Conservation (phyloP, 2,888 invertebrate species). For the Drosophila kanekoi region DNA sequence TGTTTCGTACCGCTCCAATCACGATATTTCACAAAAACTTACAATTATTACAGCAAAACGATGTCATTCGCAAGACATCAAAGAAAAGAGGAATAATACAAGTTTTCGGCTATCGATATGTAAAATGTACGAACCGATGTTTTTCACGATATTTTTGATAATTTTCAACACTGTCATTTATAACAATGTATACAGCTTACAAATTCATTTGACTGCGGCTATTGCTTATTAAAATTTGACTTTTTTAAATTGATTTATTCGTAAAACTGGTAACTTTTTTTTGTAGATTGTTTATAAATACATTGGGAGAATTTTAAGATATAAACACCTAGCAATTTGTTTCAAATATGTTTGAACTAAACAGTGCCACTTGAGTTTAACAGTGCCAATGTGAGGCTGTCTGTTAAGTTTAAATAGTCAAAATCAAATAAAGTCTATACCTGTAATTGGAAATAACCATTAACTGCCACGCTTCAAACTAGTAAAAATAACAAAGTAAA, state of each 20-base stretch:
- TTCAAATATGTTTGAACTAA: neutral
- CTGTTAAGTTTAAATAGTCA: neutral
- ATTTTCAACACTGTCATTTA: conserved; percentile 18
- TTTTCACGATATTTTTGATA: conserved; percentile 13
- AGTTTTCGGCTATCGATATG: conserved; percentile 39
- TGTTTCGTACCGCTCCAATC: neutral
- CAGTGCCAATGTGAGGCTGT: neutral
- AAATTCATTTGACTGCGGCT: neutral
- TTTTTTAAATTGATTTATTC: too few relatives aligned
- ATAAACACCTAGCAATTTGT: too few relatives aligned
- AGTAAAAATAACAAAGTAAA: neutral
- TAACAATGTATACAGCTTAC: neutral
- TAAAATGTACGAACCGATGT: conserved; percentile 25
- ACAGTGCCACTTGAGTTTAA: conserved; percentile 20
- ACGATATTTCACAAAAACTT: conserved; percentile 59
- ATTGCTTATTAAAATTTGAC: too few relatives aligned
- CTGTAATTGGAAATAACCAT: neutral
- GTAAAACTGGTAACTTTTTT: too few relatives aligned
- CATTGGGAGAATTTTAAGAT: too few relatives aligned
- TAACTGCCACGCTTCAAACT: too few relatives aligned
- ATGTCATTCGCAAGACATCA: conserved; percentile 72
- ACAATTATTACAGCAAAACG: conserved; percentile 73
- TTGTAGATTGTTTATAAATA: too few relatives aligned
- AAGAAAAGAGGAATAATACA: conserved; percentile 62
- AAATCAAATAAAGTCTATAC: neutral